Base-by-base conservation (phyloP, 2,888 invertebrate species). In the Chymomyza fuscimana region DNA sequence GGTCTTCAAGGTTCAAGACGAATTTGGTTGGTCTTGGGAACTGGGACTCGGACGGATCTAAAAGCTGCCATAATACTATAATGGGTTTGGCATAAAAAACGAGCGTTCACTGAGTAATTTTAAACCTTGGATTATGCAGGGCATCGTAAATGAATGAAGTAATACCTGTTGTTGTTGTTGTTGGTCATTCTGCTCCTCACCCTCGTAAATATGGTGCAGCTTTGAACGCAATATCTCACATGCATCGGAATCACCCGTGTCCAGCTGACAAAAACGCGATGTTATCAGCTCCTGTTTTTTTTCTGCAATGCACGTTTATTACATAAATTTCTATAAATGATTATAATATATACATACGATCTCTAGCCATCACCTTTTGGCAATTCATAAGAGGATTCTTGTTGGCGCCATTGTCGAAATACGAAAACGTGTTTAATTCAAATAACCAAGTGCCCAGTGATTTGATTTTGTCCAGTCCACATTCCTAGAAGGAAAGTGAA, bases 321-420 rank as follows among this genome's bases (percentile, higher is more conserved):
- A 5, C 2, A 10, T 29, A 4, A 16, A 7, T 12, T 15, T 12
- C 16, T 6, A 51, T 50, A n/a, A 7, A 51, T 29, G 4, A 22
- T 12, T 19, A 46, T 12, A 0, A 46, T 36, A 29, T 36, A 5
- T 60, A 88, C 90, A 88, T 81, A 92, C 92, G 91, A 62, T 89
- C 91, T 78, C 83, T 85, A 64, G 90, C 91, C 63, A 91, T 89
- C 29, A 92, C 91, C 77, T 92, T 92, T 81, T 92, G 92, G 75
- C 92, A 92, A 71, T 90, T 90, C 91, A 92, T 92, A 2, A 91
- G 81, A 2, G 92, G 91, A 78, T 82, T 82, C 61, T 89, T 89
- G 59, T 81, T 83, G 65, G 80, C 77, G 51, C 88, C 88, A 19
- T 84, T 86, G 46, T 89, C 88, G 59, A 90, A 90, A 65, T 91